phyloP scores from a whole-genome alignment of 2,888 invertebrate species.

The Plagodis pulveraria region DNA sequence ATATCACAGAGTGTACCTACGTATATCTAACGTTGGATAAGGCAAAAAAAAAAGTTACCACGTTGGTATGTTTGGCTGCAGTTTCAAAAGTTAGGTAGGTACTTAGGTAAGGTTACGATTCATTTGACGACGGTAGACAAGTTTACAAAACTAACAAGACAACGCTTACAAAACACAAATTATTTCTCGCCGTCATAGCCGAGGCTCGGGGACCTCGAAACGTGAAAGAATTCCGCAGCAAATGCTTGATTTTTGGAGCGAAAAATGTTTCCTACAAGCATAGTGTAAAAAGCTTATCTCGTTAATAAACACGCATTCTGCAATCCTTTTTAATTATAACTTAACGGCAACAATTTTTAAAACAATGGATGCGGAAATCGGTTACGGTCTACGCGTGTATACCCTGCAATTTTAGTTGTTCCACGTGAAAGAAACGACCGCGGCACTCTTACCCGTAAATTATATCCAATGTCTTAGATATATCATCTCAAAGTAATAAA shows the following conservation, averaged over 20 bases:
- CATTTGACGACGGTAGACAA: constrained; percentile 2
- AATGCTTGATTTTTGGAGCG: constrained; percentile 54
- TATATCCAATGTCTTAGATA: constrained; percentile 20
- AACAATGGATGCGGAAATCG: constrained; percentile 36
- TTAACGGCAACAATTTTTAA: constrained; percentile 30
- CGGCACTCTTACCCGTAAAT: constrained; percentile 11
- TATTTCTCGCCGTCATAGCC: constrained; percentile 13
- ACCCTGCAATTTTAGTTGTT: constrained; percentile 7
- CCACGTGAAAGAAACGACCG: constrained; percentile 17
- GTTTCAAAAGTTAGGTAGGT: too few species aligned
- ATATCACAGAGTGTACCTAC: too few species aligned
- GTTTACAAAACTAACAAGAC: constrained; percentile 35
- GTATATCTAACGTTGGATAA: too few species aligned
- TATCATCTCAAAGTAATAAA: constrained; percentile 32
- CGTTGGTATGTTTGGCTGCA: too few species aligned
- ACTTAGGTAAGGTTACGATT: too few species aligned
- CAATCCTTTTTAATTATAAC: constrained; percentile 39
- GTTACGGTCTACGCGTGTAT: constrained; percentile 30
- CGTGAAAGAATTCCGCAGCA: constrained; percentile 36
- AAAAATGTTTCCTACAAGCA: constrained; percentile 47
- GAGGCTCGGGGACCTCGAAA: constrained; percentile 41
- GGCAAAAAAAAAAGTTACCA: too few species aligned
- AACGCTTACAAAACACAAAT: constrained; percentile 34
- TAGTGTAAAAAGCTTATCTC: constrained; percentile 41
- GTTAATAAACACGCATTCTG: constrained; percentile 37